Evolutionary conservation across 2,888 invertebrate genomes (phyloP).

Genomic region (Neoaliturus tenellus): DNA sequence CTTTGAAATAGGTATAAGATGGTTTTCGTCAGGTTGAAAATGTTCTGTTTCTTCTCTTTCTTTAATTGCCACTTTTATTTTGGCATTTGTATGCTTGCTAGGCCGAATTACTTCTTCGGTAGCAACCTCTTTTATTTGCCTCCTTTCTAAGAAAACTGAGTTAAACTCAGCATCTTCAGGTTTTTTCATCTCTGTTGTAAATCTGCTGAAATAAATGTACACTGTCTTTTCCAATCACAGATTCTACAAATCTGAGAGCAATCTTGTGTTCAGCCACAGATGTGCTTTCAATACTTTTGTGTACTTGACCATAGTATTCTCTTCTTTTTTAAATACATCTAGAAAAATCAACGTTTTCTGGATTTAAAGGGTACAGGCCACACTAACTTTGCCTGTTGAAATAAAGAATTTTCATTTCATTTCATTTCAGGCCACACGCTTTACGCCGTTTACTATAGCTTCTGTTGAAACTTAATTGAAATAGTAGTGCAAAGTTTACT

Average conservation of each 20-base stretch:
- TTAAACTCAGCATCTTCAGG: slow-evolving; percentile 1
- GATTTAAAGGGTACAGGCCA: neutral
- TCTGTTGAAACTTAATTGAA: neutral
- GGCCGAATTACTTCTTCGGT: neutral
- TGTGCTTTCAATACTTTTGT: slow-evolving; percentile 3
- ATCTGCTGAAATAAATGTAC: slow-evolving; percentile 7
- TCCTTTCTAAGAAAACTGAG: neutral
- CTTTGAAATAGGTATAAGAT: too few relatives aligned
- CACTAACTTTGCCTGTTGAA: neutral
- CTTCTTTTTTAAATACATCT: neutral
- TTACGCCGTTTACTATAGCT: neutral
- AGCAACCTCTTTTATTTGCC: neutral
- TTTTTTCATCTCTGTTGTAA: slow-evolving; percentile 2
- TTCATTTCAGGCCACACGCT: too few relatives aligned
- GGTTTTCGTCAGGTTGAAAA: neutral
- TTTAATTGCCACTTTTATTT: neutral
- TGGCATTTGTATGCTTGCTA: slow-evolving; percentile 1
- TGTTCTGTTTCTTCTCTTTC: neutral
- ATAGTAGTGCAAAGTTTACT: neutral
- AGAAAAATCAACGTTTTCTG: neutral
- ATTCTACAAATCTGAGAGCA: slow-evolving; percentile 5
- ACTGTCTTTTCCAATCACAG: slow-evolving; percentile 1
- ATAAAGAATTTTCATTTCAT: too few relatives aligned
- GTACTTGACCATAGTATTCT: neutral
- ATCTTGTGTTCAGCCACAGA: slow-evolving; percentile 4